These are phyloP conservation scores for Acanthacorydalis orientalis DNA, from an alignment of 2,888 invertebrate species.

Conservation along the genomic window DNA sequence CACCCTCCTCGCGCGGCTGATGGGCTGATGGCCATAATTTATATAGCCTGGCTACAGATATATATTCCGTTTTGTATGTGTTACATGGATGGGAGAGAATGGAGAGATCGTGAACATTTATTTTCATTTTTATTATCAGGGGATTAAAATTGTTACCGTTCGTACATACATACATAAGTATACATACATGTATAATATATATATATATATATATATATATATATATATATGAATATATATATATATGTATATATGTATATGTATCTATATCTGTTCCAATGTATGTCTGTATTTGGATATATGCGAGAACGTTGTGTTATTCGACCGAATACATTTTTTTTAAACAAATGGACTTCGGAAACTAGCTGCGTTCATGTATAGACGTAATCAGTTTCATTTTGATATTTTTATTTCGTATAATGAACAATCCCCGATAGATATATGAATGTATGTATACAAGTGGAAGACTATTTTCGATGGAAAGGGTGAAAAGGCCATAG, in stretches of 20 bases:
- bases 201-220: too few species aligned
- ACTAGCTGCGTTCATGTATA: slow-evolving; percentile 3
- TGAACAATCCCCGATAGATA: slow-evolving; percentile 3
- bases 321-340: slow-evolving; percentile 4
- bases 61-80: slow-evolving; percentile 6
- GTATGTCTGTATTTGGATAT: too few species aligned
- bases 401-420: slow-evolving; percentile 5
- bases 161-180: slow-evolving; percentile 14
- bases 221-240: too few species aligned
- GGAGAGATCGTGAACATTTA: slow-evolving; percentile 20
- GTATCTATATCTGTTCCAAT: too few species aligned
- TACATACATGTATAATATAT: not conserved
- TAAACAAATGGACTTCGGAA: slow-evolving; percentile 6
- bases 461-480: too few species aligned
- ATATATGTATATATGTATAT: too few species aligned
- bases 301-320: too few species aligned
- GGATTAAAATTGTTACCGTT: slow-evolving; percentile 31
- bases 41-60: slow-evolving; percentile 16
- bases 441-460: too few species aligned
- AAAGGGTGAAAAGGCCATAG: too few species aligned
- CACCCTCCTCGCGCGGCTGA: slow-evolving; percentile 14
- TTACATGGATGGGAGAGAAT: not conserved
- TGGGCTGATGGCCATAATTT: slow-evolving; percentile 30
- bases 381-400: slow-evolving; percentile 5
- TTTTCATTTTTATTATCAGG: slow-evolving; percentile 31